A percentile compares a stretch with the other conserved stretches of the same genome.
Conservation (phyloP, 2,888 invertebrate genomes). For the Dione juno region DNA sequence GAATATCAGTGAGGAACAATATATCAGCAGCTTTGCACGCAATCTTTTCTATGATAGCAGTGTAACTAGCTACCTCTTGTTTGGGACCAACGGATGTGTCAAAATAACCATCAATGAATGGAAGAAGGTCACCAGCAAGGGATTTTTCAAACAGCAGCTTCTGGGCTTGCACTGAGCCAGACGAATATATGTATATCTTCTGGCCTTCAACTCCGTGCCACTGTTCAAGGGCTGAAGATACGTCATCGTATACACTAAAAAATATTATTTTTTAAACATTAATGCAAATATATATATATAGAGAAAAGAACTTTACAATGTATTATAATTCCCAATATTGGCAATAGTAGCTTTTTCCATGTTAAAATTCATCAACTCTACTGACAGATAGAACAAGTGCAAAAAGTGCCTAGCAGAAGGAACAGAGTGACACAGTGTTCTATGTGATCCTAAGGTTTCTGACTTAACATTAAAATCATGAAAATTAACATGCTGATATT, state of each 20-base stretch:
- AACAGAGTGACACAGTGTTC: too few relatives aligned
- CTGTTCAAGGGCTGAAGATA: slow-evolving; percentile 87
- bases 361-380: too few relatives aligned
- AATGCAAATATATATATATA: neutral
- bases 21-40: slow-evolving; percentile 86
- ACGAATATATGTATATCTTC: slow-evolving; percentile 93
- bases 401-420: too few relatives aligned
- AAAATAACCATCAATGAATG: slow-evolving; percentile 90
- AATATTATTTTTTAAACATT: neutral
- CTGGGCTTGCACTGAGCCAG: slow-evolving; percentile 95
- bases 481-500: too few relatives aligned
- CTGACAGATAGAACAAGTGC: too few relatives aligned
- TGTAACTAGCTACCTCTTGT: slow-evolving; percentile 90
- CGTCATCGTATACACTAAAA: slow-evolving; percentile 94
- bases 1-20: slow-evolving; percentile 93
- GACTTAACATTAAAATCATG: too few relatives aligned
- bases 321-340: neutral
- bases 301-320: neutral
- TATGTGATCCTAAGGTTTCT: too few relatives aligned
- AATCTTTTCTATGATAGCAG: slow-evolving; percentile 88
- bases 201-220: slow-evolving; percentile 88
- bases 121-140: slow-evolving; percentile 89
- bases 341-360: too few relatives aligned
- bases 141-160: slow-evolving; percentile 92
- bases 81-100: slow-evolving; percentile 94